Conservation (phyloP, 2,113 vertebrate species). For the Dermatemys mawii region DNA sequence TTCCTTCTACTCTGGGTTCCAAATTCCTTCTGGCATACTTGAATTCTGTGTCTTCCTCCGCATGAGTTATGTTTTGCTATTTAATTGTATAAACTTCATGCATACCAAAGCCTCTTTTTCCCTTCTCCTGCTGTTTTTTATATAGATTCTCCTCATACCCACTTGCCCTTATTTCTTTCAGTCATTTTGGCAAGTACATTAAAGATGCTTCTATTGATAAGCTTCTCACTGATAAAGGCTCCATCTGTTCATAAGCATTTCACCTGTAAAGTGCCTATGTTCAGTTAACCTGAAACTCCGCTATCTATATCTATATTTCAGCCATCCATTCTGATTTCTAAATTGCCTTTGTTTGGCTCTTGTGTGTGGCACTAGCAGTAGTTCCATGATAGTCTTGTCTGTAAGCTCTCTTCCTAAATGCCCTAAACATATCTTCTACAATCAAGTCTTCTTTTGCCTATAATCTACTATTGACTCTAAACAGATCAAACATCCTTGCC, state of each 20-base stretch:
- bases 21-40: rapidly evolving
- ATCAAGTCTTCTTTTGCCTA: background rate
- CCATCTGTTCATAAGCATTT: background rate
- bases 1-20: background rate
- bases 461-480: rapidly evolving
- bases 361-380: background rate
- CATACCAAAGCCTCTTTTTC: background rate
- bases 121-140: background rate
- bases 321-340: background rate
- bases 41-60: background rate
- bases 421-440: background rate
- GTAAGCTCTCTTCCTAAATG: background rate
- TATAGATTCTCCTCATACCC: background rate
- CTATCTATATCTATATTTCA: background rate
- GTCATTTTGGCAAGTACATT: background rate
- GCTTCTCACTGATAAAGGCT: background rate
- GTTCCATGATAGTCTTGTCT: background rate
- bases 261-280: background rate
- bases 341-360: background rate
- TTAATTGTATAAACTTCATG: background rate
- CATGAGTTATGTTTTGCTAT: background rate
- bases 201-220: background rate
- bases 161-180: background rate
- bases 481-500: background rate
- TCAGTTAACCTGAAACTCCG: background rate